Base-by-base conservation (phyloP, 2,113 vertebrate genomes). In the Ramphastos sulfuratus region DNA sequence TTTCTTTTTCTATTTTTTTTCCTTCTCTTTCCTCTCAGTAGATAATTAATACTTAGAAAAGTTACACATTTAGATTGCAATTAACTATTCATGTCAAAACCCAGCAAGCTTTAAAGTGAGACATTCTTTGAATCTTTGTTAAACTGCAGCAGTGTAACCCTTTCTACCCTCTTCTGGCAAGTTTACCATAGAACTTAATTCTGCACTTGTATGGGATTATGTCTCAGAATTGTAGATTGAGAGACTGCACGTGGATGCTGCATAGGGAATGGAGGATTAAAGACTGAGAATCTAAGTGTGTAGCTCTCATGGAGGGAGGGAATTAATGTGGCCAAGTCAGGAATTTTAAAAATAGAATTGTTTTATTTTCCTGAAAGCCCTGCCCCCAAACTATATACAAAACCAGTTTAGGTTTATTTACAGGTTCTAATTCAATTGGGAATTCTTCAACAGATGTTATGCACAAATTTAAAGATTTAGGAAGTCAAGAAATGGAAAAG, bases 41-140 rank as follows among this genome's bases (percentile, higher is more conserved):
- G 8, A 33, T 94, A 88, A 83, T 88, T 93, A 92, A 82, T 90
- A 77, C 33, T 85, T 83, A 58, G 25, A 54, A 42, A 78, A 90
- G 19, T 69, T 94, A 83, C 54, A 74, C 30, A 35, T 76, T 74
- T 55, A 50, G 60, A 69, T 86, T 75, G 61, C 39, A 65, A 88
- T 44, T 39, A 82, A 50, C 67, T 75, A 54, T 63, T 90, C 8
- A 39, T 42, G 54, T 80, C 33, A 77, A 83, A 92, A 79, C 11
- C 31, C 82, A 37, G 21, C 21, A 55, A 58, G 20, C 39, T 85
- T 74, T 74, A 78, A 92, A 91, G 42, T 88, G 70, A 69, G 42
- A 75, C 3, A 27, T 79, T 93, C 4, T 2, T 12, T 39, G 66
- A 63, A 89, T 92, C 78, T 82, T 89, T 85, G 46, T 85, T 89